phyloP scores from a whole-genome alignment of 2,888 invertebrate species.

The Cremastinae sp. region DNA sequence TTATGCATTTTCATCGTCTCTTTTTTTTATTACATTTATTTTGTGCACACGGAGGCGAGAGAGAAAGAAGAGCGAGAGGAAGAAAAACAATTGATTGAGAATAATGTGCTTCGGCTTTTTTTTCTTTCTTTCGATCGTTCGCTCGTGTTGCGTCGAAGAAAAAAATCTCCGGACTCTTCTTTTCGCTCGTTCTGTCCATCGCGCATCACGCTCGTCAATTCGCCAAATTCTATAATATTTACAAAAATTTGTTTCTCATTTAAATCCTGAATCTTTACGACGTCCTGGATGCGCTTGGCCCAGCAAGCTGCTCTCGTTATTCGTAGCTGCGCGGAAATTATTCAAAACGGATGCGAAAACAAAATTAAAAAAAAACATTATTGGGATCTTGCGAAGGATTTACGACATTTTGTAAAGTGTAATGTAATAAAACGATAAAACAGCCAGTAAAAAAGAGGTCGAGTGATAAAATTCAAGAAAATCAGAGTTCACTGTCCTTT shows the following conservation, averaged over 20 bases:
- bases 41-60: constrained; percentile 53
- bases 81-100: constrained; percentile 5
- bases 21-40: constrained; percentile 46
- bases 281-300: constrained; percentile 16
- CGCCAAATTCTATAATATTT: constrained; percentile 54
- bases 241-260: constrained; percentile 49
- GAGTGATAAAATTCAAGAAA: constrained; percentile 15
- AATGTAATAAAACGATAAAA: constrained; percentile 17
- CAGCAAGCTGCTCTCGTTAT: constrained; percentile 39
- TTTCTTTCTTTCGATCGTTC: not conserved
- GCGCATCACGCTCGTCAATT: constrained; percentile 10
- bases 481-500: not conserved
- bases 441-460: constrained; percentile 14
- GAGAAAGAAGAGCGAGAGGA: not conserved
- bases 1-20: constrained; percentile 41
- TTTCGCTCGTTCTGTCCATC: not conserved
- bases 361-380: constrained; percentile 5
- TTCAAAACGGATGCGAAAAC: constrained; percentile 4
- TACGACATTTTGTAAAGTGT: constrained; percentile 27
- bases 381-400: constrained; percentile 35
- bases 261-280: constrained; percentile 56
- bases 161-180: constrained; percentile 6
- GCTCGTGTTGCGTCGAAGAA: not conserved
- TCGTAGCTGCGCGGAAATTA: constrained; percentile 19
- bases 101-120: not conserved